phyloP scores from a whole-genome alignment of 2,888 invertebrate genomes.

The Perizoma flavofasciatum region DNA sequence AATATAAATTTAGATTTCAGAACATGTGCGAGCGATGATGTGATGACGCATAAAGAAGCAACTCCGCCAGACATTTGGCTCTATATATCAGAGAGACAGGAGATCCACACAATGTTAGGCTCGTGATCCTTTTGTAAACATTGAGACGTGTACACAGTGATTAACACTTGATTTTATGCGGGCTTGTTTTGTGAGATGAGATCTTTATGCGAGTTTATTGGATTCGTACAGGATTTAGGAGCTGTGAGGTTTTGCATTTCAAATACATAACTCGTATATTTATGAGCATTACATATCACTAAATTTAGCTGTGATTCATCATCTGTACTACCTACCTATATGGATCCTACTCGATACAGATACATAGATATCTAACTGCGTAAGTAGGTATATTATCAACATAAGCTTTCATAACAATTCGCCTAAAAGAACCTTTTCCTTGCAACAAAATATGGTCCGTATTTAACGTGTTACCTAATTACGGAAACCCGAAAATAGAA shows the following conservation, averaged over 20 bases:
- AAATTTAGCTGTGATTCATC: too few species aligned
- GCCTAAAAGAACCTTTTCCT: neutral
- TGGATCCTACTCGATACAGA: too few species aligned
- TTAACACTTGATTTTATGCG: conserved; percentile 20
- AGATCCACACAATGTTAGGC: conserved; percentile 20
- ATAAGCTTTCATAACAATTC: neutral
- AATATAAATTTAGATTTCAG: conserved; percentile 10
- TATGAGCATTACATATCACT: too few species aligned
- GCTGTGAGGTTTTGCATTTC: too few species aligned
- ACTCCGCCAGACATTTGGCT: conserved; percentile 16
- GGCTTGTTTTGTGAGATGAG: conserved; percentile 5
- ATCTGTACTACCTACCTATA: too few species aligned
- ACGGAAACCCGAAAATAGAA: conserved; percentile 25
- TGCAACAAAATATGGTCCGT: conserved; percentile 5
- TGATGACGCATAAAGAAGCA: conserved; percentile 61
- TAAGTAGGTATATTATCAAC: too few species aligned
- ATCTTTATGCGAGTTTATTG: conserved; percentile 6
- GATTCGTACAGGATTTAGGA: neutral
- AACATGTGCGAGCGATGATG: conserved; percentile 16
- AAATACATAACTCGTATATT: too few species aligned
- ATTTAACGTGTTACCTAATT: conserved; percentile 21
- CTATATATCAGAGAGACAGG: conserved; percentile 29
- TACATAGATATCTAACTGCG: too few species aligned
- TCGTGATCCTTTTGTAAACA: conserved; percentile 31
- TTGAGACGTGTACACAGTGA: conserved; percentile 21